A percentile compares a stretch with the other conserved stretches of the same genome.
Conservation (phyloP, 2,797 vertebrate species). For the Cossypha dichroa region DNA sequence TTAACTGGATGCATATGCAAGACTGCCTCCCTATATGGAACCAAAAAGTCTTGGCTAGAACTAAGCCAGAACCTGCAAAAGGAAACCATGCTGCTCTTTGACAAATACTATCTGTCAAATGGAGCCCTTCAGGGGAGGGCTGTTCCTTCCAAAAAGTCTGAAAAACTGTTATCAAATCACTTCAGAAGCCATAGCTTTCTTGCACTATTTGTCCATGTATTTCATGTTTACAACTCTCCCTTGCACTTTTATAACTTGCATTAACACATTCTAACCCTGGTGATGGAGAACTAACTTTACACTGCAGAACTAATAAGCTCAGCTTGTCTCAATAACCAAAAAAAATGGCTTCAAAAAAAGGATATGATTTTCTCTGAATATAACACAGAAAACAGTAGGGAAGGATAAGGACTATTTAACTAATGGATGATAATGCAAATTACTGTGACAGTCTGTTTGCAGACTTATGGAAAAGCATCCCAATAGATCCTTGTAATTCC, state of each 20-base stretch:
- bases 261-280: background rate
- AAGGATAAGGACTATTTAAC: background rate
- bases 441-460: background rate
- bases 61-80: background rate
- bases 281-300: background rate
- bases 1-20: background rate
- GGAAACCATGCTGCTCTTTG: background rate
- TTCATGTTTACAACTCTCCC: background rate
- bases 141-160: background rate
- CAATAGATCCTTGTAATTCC: background rate
- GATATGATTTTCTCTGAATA: background rate
- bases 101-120: background rate
- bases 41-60: background rate
- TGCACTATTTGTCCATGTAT: background rate
- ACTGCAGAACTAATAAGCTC: background rate
- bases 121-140: background rate
- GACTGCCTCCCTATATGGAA: background rate
- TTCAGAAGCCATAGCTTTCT: background rate
- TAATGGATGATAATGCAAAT: background rate
- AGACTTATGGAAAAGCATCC: background rate
- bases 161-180: background rate
- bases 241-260: background rate
- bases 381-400: background rate
- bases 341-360: background rate
- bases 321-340: background rate